Conservation (phyloP, 2,113 vertebrate species). For the Archocentrus centrarchus region DNA sequence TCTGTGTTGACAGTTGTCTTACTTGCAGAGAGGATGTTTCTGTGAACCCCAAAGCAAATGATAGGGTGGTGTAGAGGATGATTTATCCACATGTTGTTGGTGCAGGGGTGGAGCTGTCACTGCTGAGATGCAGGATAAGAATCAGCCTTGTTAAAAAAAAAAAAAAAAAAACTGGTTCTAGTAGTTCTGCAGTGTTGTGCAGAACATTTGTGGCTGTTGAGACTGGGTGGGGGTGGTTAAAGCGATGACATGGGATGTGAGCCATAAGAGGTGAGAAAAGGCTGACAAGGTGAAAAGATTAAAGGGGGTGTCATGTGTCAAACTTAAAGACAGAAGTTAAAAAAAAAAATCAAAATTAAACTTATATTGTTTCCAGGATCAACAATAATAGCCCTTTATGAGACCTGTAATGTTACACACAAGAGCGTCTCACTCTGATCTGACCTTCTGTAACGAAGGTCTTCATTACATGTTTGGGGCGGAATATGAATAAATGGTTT, state of each 20-base stretch:
- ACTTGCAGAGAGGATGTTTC: conserved; percentile 27
- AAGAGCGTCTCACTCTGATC: neutral
- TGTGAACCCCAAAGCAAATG: conserved; percentile 32
- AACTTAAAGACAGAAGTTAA: conserved; percentile 2
- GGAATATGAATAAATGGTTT: too few relatives aligned
- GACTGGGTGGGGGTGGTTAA: conserved; percentile 14
- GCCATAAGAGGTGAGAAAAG: conserved; percentile 29
- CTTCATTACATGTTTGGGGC: too few relatives aligned
- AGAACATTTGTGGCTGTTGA: conserved; percentile 25
- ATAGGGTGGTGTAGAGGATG: conserved; percentile 11
- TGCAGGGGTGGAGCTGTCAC: conserved; percentile 45
- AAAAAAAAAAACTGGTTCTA: neutral
- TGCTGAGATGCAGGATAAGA: conserved; percentile 50
- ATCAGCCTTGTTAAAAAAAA: conserved; percentile 40
- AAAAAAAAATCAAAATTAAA: conserved; percentile 10
- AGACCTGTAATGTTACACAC: neutral
- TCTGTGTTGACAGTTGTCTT: conserved; percentile 30
- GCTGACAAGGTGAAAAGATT: conserved; percentile 46
- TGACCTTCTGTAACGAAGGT: too few relatives aligned
- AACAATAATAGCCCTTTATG: neutral
- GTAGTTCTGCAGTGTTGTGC: conserved; percentile 10
- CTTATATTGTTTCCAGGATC: neutral
- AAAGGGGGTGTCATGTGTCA: conserved; percentile 49
- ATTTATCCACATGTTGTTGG: conserved; percentile 38
- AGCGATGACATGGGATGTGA: conserved; percentile 19